Percentiles rank a stretch among this genome's conserved stretches.
Evolutionary conservation across 2,888 invertebrate genomes (phyloP).

Genomic region (Hyles lineata): DNA sequence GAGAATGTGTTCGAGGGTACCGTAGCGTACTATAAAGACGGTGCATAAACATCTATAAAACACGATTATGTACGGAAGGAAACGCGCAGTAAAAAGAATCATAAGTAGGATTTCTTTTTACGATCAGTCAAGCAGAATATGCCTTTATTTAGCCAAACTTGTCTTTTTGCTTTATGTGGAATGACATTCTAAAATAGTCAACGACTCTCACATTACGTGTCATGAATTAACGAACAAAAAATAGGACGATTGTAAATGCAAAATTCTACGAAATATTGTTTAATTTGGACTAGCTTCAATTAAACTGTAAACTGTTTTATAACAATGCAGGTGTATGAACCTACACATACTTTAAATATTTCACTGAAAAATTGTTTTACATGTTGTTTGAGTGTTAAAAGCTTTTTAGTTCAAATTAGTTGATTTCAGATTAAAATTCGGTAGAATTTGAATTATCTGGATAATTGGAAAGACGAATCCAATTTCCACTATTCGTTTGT

Average conservation of each 20-base stretch:
- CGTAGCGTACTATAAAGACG: conserved; percentile 48
- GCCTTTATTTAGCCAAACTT: conserved; percentile 21
- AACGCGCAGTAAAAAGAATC: conserved; percentile 40
- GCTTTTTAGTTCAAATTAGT: not conserved
- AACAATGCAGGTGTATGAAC: not conserved
- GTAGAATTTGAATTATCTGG: too few relatives aligned
- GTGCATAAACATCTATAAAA: conserved; percentile 52
- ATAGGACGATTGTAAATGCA: too few relatives aligned
- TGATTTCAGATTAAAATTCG: too few relatives aligned
- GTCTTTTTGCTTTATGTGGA: conserved; percentile 3
- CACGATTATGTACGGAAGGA: conserved; percentile 36
- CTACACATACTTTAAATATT: not conserved
- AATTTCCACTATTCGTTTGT: not conserved
- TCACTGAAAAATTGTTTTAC: not conserved
- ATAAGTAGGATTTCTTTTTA: conserved; percentile 32
- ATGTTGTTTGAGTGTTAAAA: not conserved
- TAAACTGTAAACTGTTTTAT: not conserved
- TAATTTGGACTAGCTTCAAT: not conserved
- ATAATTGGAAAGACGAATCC: not conserved
- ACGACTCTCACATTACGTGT: too few relatives aligned
- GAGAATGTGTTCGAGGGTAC: conserved; percentile 55
- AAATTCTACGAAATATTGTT: not conserved
- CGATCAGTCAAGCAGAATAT: conserved; percentile 22
- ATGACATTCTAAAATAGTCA: not conserved
- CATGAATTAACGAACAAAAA: too few relatives aligned